Conservation (phyloP, 2,888 invertebrate species). For the Brachyptera risi region DNA sequence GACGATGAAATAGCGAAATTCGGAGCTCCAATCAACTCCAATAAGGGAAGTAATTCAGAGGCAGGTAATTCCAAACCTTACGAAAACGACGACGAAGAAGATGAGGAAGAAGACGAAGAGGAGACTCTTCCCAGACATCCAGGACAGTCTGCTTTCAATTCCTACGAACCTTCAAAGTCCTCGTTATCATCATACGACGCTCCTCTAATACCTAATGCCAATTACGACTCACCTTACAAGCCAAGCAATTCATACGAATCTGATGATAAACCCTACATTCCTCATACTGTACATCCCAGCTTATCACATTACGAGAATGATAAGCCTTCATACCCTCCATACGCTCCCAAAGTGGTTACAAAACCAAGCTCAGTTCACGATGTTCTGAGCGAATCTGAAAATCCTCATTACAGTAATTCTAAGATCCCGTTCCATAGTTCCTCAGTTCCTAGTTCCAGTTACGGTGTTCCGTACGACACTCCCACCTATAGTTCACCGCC, state of each 20-base stretch:
- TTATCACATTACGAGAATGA: too few species aligned
- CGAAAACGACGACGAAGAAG: neutral
- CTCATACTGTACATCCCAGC: too few species aligned
- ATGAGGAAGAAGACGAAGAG: neutral
- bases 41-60: too few species aligned
- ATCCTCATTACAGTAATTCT: too few species aligned
- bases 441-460: neutral
- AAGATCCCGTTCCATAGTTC: neutral
- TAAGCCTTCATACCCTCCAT: neutral
- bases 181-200: slow-evolving; percentile 9
- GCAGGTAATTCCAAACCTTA: neutral
- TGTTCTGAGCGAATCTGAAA: slow-evolving; percentile 12
- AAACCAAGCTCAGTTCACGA: slow-evolving; percentile 4
- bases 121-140: too few species aligned
- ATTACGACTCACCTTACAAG: neutral
- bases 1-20: neutral
- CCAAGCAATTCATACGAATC: too few species aligned
- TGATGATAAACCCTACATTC: too few species aligned
- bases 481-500: too few species aligned
- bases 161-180: neutral
- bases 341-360: neutral
- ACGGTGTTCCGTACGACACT: neutral
- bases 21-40: neutral
- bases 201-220: neutral
- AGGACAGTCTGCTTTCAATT: neutral